Percentiles rank a stretch among this genome's conserved stretches.
phyloP scores from a whole-genome alignment of 2,113 vertebrate genomes.

The Camelus dromedarius region DNA sequence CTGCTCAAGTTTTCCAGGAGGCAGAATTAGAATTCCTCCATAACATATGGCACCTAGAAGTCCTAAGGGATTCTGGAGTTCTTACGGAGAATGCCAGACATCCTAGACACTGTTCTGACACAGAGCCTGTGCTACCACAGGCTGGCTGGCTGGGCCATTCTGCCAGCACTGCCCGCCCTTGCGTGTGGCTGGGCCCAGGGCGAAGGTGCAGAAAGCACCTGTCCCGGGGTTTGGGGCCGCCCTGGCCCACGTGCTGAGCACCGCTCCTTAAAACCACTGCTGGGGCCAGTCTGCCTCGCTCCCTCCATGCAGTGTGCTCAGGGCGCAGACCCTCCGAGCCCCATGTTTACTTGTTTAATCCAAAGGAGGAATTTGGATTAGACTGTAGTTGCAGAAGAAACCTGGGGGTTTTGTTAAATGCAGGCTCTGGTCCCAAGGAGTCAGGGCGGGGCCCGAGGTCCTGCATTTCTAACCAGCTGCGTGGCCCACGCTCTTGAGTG shows the following conservation, averaged over 20 bases:
- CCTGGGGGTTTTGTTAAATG: background rate
- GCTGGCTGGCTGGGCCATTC: background rate
- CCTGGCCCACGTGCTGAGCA: background rate
- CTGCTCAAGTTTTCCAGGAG: background rate
- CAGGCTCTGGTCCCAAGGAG: background rate
- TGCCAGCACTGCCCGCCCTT: background rate
- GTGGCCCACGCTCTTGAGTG: background rate
- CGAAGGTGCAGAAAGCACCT: background rate
- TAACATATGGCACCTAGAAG: background rate
- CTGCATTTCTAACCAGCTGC: background rate
- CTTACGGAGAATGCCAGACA: background rate
- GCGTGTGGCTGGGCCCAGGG: background rate
- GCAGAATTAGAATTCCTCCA: background rate
- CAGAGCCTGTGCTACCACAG: background rate
- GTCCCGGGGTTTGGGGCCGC: background rate
- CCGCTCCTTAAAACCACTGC: background rate
- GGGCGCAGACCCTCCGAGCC: background rate
- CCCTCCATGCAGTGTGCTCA: background rate
- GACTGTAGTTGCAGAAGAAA: background rate
- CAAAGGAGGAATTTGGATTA: background rate
- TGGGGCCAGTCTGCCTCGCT: background rate
- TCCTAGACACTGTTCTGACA: background rate
- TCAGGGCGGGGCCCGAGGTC: background rate
- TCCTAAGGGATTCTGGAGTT: background rate
- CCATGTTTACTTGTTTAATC: background rate